Percentiles rank a stretch among this genome's conserved stretches.
These are phyloP conservation scores for Tretioscincus oriximinensis DNA, from an alignment of 2,113 vertebrate species.

Conservation along the genomic window DNA sequence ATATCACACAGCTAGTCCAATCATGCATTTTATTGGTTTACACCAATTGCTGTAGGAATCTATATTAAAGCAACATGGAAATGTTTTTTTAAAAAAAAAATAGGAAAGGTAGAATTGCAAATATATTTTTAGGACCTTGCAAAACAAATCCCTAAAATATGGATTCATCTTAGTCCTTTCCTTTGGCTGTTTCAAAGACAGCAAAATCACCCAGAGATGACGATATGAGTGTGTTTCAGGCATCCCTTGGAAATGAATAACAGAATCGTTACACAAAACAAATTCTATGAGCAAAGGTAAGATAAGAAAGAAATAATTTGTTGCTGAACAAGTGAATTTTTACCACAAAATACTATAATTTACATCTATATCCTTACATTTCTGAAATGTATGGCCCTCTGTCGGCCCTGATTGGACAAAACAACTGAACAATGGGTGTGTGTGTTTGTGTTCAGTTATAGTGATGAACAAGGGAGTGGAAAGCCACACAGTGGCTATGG, in stretches of 20 bases:
- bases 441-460: too few species aligned
- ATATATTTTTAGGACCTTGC: constrained; percentile 10
- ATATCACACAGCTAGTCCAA: constrained; percentile 32
- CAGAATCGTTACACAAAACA: background rate
- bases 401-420: too few species aligned
- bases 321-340: too few species aligned
- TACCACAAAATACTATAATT: too few species aligned
- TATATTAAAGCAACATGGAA: constrained; percentile 37
- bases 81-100: constrained; percentile 5
- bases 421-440: too few species aligned
- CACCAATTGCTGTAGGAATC: constrained; percentile 19
- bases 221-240: background rate
- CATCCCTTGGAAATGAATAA: background rate
- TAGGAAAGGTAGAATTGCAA: constrained; percentile 37
- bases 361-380: too few species aligned
- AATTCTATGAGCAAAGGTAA: too few species aligned
- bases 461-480: too few species aligned
- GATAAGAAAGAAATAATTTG: too few species aligned
- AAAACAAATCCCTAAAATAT: background rate
- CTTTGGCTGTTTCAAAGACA: background rate
- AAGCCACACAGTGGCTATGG: too few species aligned
- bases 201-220: background rate
- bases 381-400: too few species aligned
- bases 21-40: constrained; percentile 49
- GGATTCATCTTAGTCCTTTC: background rate